Evolutionary conservation across 2,113 vertebrate genomes (phyloP), one percentile per base, ranked within the genome.

Genomic region (Eudorcas thomsonii): DNA sequence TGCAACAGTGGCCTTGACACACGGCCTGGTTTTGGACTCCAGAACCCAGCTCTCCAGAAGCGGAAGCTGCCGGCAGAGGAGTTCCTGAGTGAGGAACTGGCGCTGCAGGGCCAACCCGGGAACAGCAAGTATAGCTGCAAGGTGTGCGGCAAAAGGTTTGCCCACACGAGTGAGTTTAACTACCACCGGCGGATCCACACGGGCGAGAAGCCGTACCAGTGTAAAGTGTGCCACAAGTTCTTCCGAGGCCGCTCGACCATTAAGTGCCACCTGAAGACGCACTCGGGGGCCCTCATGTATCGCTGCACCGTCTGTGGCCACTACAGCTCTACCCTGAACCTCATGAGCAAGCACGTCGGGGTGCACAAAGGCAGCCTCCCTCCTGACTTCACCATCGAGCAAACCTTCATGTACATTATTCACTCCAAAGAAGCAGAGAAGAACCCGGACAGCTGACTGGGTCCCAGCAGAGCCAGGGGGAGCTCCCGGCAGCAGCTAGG

Each of bases 381-480:
- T 0, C 99, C 99, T 0, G 99, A 99, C 98, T 99, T 99, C 98
- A 99, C 99, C 99, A 99, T 99, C 21, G 99, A 99, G 91, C 99
- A 99, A 99, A 99, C 99, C 94, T 99, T 99, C 98, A 99, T 99
- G 99, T 99, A 99, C 98, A 99, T 99, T 57, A 99, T 99, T 95
- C 99, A 99, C 98, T 99, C 99, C 96, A 99, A 99, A 99, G 99
- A 99, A 11, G 98, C 99, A 0, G 99, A 99, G 90, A 99, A 99
- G 45, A 97, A 97, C 48, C 59, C 98, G 2, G 99, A 99, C 96
- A 98, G 99, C 98, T 99, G 99, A 99, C 97, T 97, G 98, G 97
- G 95, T 15, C 74, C 96, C 81, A 19, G 3, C 54, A 71, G 95
- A 96, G 97, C 91, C 17, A 4, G 33, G 62, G 88, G 78, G 67